Evolutionary conservation across 2,888 invertebrate species (phyloP), one percentile per base, ranked within the genome.

Genomic region (Kryphioiulus occultus): DNA sequence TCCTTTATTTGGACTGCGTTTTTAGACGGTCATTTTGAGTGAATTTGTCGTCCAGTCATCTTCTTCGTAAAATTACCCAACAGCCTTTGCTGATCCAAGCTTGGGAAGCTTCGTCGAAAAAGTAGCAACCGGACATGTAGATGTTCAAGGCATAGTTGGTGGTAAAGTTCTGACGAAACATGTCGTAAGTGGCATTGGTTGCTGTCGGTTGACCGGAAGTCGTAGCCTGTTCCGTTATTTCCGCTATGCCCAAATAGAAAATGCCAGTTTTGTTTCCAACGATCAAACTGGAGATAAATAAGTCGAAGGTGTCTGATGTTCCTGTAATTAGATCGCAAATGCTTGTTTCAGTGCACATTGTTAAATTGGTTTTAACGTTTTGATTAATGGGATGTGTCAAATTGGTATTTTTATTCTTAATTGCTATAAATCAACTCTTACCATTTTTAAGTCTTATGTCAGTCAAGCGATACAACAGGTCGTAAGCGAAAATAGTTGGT

Each of bases 81-180:
- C 91, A 90, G 9, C 92, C 92, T n/a, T 90, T 90, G 42, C 90
- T 90, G 19, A 90, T 89, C 91, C 91, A 91, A 3, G 89, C 90
- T 3, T 90, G 89, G 0, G 88, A 88, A 4, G 88, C 88, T 32
- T 91, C 90, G 59, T 92, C 90, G 88, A 90, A 91, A 89, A 90
- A 92, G 86, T 91, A 91, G 89, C 92, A 93, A 4, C 91, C 91
- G 3, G 92, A 91, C 22, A 91, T 90, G 89, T 90, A 91, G 4
- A 91, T 90, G 17, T 91, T 89, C n/a, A 93, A 88, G 30, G 90
- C 89, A 89, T 92, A 92, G 88, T 91, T 90, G n/a, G 91, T 90
- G 1, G 90, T 90, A 89, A 92, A 91, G 26, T 90, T 89, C 10
- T 90, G 88, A 15, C 88, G 88, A n/a, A 90, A 88, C 17, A 89